phyloP scores from a whole-genome alignment of 2,113 vertebrate species.

The Prochilodus magdalenae region DNA sequence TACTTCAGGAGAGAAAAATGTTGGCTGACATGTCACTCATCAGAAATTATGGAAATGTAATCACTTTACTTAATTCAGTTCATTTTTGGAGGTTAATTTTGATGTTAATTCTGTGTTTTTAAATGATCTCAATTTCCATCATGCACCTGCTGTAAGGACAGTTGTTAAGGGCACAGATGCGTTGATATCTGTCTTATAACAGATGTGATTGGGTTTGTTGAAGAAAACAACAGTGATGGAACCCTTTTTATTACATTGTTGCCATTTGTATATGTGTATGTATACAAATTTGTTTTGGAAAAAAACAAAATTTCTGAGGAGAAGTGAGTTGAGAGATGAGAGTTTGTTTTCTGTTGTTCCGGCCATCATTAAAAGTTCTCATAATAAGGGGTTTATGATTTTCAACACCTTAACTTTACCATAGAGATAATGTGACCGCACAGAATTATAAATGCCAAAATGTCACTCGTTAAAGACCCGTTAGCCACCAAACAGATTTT shows the following conservation, averaged over 20 bases:
- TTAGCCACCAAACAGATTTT: too few species aligned
- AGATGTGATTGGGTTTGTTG: neutral
- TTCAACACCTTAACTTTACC: neutral
- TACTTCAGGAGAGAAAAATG: neutral
- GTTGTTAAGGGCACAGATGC: neutral
- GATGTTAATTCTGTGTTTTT: neutral
- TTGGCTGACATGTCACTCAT: neutral
- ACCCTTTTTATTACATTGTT: neutral
- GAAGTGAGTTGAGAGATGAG: too few species aligned
- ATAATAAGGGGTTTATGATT: neutral
- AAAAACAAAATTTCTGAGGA: too few species aligned
- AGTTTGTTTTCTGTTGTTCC: neutral
- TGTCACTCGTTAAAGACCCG: too few species aligned
- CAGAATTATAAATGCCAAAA: too few species aligned
- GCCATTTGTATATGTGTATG: neutral
- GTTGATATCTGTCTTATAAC: neutral
- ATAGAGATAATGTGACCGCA: too few species aligned
- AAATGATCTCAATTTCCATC: neutral
- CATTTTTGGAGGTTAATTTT: neutral
- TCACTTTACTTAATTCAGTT: neutral
- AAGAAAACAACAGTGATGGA: too few species aligned
- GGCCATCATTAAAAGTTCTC: too few species aligned
- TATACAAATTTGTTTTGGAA: too few species aligned
- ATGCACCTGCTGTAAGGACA: neutral
- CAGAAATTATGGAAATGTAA: neutral